Evolutionary conservation across 2,113 vertebrate species (phyloP), one percentile per base, ranked within the genome.

Genomic region (Chrysochloris asiatica): DNA sequence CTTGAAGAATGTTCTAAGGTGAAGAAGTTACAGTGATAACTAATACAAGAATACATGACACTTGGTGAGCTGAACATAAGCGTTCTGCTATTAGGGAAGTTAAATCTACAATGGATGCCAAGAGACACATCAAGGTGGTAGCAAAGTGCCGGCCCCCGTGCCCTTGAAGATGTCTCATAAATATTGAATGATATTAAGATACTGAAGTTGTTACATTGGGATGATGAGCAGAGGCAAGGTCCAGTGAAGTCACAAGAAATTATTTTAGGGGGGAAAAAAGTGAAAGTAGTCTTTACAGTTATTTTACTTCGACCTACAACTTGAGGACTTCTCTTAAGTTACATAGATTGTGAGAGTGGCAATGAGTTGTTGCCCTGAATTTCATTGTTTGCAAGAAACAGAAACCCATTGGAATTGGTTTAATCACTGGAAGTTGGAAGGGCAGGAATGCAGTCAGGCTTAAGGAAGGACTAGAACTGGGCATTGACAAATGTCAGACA

Each of bases 101-200:
- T 43, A n/a, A 86, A 38, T 76, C 45, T 76, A 92, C 63, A 93
- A 91, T 45, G 88, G 92, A 92, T 76, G 76, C 80, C 83, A 94
- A 95, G 77, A 94, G 75, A 82, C 82, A 87, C 88, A 83, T 65
- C 77, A 52, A 89, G 90, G 76, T 90, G 76, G 41, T 65, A 83
- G 78, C 69, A 45, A 54, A 95, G 73, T 36, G 79, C 88, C 77
- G 50, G 71, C 69, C 76, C 75, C 77, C 28, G n/a, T 63, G 61
- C 17, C 89, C 85, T 93, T 88, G 83, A 90, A 30, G 71, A 79
- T n/a, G 28, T 33, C 22, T 92, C 83, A 54, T 48, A 47, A 61
- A 81, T 77, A 81, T 17, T 80, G 83, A 50, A 83, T 90, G 79
- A 88, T 67, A 52, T 73, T 79, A 82, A 77, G 33, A 83, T 16